These are phyloP conservation scores for Drosophila jambulina DNA, from an alignment of 1,140 invertebrate species.

Conservation along the genomic window DNA sequence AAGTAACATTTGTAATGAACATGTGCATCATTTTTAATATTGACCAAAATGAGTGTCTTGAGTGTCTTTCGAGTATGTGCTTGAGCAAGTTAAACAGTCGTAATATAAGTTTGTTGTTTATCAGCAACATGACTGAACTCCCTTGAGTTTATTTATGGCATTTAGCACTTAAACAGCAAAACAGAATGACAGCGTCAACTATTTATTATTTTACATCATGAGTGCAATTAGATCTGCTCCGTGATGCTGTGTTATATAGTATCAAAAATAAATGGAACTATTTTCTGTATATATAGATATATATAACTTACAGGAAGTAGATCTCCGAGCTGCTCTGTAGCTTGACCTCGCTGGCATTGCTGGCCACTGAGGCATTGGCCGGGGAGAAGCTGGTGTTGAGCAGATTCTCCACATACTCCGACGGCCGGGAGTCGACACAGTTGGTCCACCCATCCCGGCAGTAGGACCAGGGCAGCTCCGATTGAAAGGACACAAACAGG, in stretches of 20 bases:
- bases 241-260: background rate
- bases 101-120: background rate
- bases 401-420: conserved; percentile 8
- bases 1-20: background rate
- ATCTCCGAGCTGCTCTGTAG: conserved; percentile 86
- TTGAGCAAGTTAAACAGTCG: background rate
- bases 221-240: background rate
- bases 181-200: background rate
- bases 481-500: conserved; percentile 88
- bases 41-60: background rate
- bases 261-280: background rate
- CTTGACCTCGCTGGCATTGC: conserved; percentile 2
- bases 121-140: conserved; percentile 2
- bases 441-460: conserved; percentile 88
- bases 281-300: background rate
- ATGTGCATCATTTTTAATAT: background rate
- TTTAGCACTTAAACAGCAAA: conserved; percentile 17
- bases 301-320: conserved; percentile 79
- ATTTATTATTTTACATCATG: conserved; percentile 5
- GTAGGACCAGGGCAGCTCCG: conserved; percentile 88
- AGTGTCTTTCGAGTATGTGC: background rate
- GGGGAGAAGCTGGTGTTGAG: conserved; percentile 9
- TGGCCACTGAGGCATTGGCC: conserved; percentile 24
- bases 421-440: conserved; percentile 81
- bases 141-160: conserved; percentile 1